phyloP scores from a whole-genome alignment of 2,113 vertebrate species.

The Electrona antarctica region DNA sequence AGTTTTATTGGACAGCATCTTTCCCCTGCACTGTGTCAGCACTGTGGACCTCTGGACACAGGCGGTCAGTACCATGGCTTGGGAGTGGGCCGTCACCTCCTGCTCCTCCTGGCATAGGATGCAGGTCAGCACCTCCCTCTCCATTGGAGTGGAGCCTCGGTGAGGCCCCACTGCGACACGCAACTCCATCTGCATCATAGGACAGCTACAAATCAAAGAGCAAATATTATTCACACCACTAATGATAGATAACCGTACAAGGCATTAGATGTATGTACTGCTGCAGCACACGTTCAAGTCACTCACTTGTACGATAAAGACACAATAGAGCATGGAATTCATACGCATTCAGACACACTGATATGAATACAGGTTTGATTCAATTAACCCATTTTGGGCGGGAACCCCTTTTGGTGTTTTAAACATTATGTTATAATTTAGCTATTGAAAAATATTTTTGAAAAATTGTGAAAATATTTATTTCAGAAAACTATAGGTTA shows the following conservation, averaged over 20 bases:
- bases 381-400: too few relatives aligned
- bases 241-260: background rate
- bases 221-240: background rate
- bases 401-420: too few relatives aligned
- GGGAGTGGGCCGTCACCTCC: slow-evolving; percentile 86
- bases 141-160: slow-evolving; percentile 82
- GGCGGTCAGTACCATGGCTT: slow-evolving; percentile 94
- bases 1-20: slow-evolving; percentile 70
- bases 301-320: too few relatives aligned
- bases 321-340: too few relatives aligned
- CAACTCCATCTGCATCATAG: slow-evolving; percentile 77
- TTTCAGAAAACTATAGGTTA: too few relatives aligned
- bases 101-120: slow-evolving; percentile 99
- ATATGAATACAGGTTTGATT: too few relatives aligned
- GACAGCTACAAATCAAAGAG: slow-evolving; percentile 31
- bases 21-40: slow-evolving; percentile 90
- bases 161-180: slow-evolving; percentile 88
- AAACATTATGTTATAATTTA: too few relatives aligned
- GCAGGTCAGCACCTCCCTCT: slow-evolving; percentile 91
- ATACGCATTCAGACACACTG: too few relatives aligned
- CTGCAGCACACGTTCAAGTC: too few relatives aligned
- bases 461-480: too few relatives aligned
- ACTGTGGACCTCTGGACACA: slow-evolving; percentile 97
- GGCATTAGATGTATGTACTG: background rate
- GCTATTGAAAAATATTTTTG: too few relatives aligned